Evolutionary conservation across 2,888 invertebrate genomes (phyloP), one percentile per base, ranked within the genome.

Genomic region (Nemapogon koenigi): DNA sequence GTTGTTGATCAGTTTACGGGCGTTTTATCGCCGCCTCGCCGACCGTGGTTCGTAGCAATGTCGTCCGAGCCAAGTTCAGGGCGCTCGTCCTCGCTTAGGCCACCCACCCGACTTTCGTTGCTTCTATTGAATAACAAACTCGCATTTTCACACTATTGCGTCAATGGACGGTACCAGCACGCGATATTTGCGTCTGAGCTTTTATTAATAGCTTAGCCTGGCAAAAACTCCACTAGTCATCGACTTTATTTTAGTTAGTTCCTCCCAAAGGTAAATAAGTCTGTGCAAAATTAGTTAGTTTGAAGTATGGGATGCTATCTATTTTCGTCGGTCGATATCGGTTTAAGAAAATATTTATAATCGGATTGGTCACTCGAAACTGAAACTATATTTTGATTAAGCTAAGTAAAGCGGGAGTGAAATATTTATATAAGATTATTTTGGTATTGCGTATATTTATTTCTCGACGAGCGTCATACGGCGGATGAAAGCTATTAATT

Each of bases 71-170:
- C 72, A 72, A 69, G 73, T 72, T 71, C 72, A 70, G 53, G 73
- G 70, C 55, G 47, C 53, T 49, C 50, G 57, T 53, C 51, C 45
- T 28, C 43, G 11, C n/a, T 11, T 46, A 43, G 45, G 49, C 52
- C 64, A 56, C 60, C 65, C 61, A 57, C 61, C 55, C 53, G 57
- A 57, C 59, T 72, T 67, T 66, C 63, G 66, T 59, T 47, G 49
- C 32, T 62, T 63, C 59, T 41, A 69, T 66, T 67, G 66, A 75
- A 72, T 69, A 70, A 68, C 62, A 55, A 56, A 59, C 57, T 59
- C 63, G 63, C 64, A 72, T 73, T 78, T 73, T 72, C 66, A 61
- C 57, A 50, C 60, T 59, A 69, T 72, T 78, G 63, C 76, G 76
- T 78, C 76, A 76, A 71, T 72, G 66, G 61, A 61, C 65, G 62